Conservation (phyloP, 1,140 invertebrate genomes). For the Drosophila willistoni region DNA sequence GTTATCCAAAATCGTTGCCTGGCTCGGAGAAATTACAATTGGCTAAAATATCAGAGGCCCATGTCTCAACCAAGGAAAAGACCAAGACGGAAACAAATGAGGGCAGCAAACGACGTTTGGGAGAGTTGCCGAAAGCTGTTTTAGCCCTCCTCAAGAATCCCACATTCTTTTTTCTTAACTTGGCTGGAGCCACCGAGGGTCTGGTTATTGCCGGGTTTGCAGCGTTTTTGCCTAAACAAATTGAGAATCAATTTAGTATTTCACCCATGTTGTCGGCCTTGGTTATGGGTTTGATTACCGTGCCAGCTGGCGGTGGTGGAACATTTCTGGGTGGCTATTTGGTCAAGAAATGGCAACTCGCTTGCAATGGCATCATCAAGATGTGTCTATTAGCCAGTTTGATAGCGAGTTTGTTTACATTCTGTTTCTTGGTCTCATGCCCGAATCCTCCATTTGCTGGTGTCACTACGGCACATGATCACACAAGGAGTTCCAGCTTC, state of each 20-base stretch:
- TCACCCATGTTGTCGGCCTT: conserved; percentile 89
- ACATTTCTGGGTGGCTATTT: conserved; percentile 92
- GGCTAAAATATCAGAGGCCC: conserved; percentile 88
- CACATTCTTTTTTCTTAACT: conserved; percentile 91
- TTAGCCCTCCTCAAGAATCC: conserved; percentile 88
- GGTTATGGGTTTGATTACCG: conserved; percentile 89
- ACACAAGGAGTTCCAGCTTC: neutral
- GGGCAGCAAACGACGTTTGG: conserved; percentile 69
- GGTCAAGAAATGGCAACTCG: conserved; percentile 89
- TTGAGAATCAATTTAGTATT: conserved; percentile 93
- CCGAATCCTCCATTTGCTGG: conserved; percentile 90
- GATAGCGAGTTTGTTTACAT: conserved; percentile 85
- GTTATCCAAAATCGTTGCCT: conserved; percentile 89
- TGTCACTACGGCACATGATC: conserved; percentile 86
- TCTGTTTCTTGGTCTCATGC: conserved; percentile 90
- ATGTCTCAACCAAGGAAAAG: conserved; percentile 83
- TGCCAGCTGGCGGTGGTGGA: conserved; percentile 90
- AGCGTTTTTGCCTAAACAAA: conserved; percentile 92
- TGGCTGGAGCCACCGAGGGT: conserved; percentile 91
- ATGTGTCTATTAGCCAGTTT: conserved; percentile 87
- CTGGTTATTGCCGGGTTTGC: conserved; percentile 91
- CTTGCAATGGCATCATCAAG: conserved; percentile 90
- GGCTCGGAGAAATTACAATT: conserved; percentile 87
- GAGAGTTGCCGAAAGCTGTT: conserved; percentile 87
- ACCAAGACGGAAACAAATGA: conserved; percentile 52